A percentile compares a stretch with the other conserved stretches of the same genome.
These are phyloP conservation scores for Poeciliopsis gracilis DNA, from an alignment of 2,797 vertebrate genomes.

Conservation along the genomic window DNA sequence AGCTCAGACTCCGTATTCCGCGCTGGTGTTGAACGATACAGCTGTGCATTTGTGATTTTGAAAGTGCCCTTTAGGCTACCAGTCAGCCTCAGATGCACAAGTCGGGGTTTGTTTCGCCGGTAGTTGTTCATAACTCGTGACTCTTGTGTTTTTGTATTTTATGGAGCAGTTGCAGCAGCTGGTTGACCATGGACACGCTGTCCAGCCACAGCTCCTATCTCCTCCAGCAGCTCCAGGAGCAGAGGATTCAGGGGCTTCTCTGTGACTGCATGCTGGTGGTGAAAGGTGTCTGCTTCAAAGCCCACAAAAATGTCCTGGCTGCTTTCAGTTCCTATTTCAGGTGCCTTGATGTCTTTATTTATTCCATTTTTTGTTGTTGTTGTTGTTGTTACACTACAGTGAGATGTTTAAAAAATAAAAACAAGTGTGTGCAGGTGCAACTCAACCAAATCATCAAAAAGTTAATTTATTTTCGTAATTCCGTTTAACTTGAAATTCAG, in stretches of 20 bases:
- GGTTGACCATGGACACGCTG: constrained; percentile 87
- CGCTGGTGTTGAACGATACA: constrained; percentile 19
- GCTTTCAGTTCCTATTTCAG: constrained; percentile 98
- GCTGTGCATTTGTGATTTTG: background rate
- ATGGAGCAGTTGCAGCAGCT: constrained; percentile 32
- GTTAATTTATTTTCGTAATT: background rate
- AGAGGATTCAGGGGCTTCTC: constrained; percentile 95
- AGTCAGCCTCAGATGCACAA: background rate
- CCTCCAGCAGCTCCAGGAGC: constrained; percentile 97
- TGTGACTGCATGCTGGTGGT: constrained; percentile 98
- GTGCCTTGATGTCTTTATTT: constrained; percentile 65
- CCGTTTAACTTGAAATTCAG: background rate
- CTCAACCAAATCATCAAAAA: background rate
- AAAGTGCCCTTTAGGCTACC: background rate
- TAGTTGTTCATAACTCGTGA: background rate
- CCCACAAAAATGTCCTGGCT: constrained; percentile 97
- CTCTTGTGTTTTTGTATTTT: background rate
- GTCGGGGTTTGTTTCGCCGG: background rate
- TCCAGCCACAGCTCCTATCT: constrained; percentile 95
- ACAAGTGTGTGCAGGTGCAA: background rate
- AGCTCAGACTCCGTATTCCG: constrained; percentile 29
- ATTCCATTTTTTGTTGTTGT: too few species aligned
- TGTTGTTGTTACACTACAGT: too few species aligned
- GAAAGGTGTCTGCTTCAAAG: constrained; percentile 97
- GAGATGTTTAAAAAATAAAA: background rate